A percentile compares a stretch with the other conserved stretches of the same genome.
These are phyloP conservation scores for Tapera naevia DNA, from an alignment of 2,797 vertebrate genomes.

Conservation along the genomic window DNA sequence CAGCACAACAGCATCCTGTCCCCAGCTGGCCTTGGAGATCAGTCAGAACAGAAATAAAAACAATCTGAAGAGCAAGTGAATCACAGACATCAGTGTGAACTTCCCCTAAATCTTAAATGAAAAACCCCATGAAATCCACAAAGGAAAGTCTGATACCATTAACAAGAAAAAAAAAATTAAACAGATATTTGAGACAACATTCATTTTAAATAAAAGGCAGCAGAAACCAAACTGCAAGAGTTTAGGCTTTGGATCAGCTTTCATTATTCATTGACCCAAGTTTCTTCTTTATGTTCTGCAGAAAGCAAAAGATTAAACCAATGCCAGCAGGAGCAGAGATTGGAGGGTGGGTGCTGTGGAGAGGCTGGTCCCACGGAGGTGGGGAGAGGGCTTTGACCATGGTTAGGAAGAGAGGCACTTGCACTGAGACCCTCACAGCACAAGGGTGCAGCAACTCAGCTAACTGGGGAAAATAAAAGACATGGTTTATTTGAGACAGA, in stretches of 20 bases:
- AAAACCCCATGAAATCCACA: conserved; percentile 34
- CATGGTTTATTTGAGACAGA: conserved; percentile 51
- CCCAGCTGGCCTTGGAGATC: background rate
- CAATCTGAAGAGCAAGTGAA: background rate
- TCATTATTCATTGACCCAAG: conserved; percentile 67
- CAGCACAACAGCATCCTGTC: background rate
- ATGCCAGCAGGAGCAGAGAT: background rate
- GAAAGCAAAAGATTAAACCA: conserved; percentile 59
- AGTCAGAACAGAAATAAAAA: background rate
- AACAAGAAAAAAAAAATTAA: background rate
- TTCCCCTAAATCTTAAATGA: conserved; percentile 26
- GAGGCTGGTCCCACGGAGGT: conserved; percentile 11
- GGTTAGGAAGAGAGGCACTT: conserved; percentile 9
- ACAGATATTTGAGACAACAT: conserved; percentile 38
- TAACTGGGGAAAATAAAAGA: conserved; percentile 77
- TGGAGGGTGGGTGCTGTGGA: conserved; percentile 32
- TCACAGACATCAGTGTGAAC: background rate
- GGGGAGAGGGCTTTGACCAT: conserved; percentile 41
- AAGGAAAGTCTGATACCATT: conserved; percentile 33
- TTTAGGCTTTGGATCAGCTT: conserved; percentile 55
- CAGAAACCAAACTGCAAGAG: background rate
- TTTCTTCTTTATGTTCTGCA: conserved; percentile 45
- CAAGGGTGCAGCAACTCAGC: conserved; percentile 55
- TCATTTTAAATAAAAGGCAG: conserved; percentile 60
- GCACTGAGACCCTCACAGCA: conserved; percentile 63